Evolutionary conservation across 2,797 vertebrate genomes (phyloP).

Genomic region (Sparus aurata): DNA sequence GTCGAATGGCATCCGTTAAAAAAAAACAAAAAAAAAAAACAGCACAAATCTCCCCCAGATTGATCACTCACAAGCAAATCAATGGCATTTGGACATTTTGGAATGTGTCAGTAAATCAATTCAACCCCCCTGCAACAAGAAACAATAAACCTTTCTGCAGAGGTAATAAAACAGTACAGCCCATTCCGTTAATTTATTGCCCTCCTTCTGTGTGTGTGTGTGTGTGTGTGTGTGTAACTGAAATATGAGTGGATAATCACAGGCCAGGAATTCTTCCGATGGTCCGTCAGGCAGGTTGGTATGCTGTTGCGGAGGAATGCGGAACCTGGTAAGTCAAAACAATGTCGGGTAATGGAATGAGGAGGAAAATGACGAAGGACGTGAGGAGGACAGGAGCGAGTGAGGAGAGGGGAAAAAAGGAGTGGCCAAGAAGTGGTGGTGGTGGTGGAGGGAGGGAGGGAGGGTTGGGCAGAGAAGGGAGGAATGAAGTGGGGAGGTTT

Average conservation of each 20-base stretch:
- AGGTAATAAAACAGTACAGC: conserved; percentile 69
- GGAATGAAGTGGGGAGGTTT: conserved; percentile 39
- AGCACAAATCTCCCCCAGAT: conserved; percentile 50
- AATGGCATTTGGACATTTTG: conserved; percentile 62
- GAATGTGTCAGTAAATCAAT: conserved; percentile 69
- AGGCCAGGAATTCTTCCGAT: conserved; percentile 75
- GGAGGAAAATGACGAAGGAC: conserved; percentile 50
- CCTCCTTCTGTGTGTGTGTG: conserved; percentile 23
- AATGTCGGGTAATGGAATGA: conserved; percentile 61
- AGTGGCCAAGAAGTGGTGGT: conserved; percentile 37
- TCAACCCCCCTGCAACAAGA: conserved; percentile 60
- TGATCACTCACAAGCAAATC: conserved; percentile 67
- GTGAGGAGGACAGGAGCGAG: conserved; percentile 44
- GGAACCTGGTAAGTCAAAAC: conserved; percentile 75
- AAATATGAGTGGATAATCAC: conserved; percentile 82
- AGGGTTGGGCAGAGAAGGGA: conserved; percentile 6
- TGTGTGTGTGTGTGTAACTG: conserved; percentile 55
- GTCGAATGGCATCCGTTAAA: conserved; percentile 8
- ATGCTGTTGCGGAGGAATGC: conserved; percentile 74
- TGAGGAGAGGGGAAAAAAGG: conserved; percentile 47
- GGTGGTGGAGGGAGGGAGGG: neutral
- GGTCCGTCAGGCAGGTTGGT: conserved; percentile 66
- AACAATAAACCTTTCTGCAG: conserved; percentile 74
- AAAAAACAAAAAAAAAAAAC: conserved; percentile 35
- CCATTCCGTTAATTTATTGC: conserved; percentile 71